Conservation (phyloP, 2,113 vertebrate genomes). For the Barbus barbus region DNA sequence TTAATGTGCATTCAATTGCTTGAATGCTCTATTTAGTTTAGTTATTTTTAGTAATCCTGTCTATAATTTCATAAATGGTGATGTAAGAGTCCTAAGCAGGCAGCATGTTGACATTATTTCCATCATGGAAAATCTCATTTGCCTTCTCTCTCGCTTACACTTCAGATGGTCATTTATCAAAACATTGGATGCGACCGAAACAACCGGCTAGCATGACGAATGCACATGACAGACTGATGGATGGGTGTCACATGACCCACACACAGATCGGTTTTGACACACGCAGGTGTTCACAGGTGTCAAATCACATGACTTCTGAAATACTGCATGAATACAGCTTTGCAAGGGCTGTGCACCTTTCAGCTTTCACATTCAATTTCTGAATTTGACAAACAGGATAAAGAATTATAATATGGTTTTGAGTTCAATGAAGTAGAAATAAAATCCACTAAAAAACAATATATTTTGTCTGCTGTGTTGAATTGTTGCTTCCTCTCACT, state of each 20-base stretch:
- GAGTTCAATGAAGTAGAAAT: background rate
- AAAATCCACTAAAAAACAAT: too few species aligned
- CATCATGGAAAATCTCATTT: conserved; percentile 1
- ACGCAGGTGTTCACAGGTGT: background rate
- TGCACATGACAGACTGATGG: background rate
- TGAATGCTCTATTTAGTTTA: background rate
- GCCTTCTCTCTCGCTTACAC: background rate
- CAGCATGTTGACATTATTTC: background rate
- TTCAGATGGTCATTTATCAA: background rate
- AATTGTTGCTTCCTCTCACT: too few species aligned
- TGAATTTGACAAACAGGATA: background rate
- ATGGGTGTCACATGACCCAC: background rate
- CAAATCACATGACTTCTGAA: background rate
- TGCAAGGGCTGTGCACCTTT: background rate
- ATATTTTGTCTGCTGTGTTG: too few species aligned
- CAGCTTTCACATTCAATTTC: background rate
- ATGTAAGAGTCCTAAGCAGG: background rate
- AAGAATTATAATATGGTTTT: background rate
- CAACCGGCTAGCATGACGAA: background rate
- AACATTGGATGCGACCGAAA: background rate
- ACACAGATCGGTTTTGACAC: background rate
- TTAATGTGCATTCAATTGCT: background rate
- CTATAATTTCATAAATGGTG: background rate
- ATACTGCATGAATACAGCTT: background rate
- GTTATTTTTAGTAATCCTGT: background rate